Conservation (phyloP, 2,888 invertebrate species). For the Papilio demoleus region DNA sequence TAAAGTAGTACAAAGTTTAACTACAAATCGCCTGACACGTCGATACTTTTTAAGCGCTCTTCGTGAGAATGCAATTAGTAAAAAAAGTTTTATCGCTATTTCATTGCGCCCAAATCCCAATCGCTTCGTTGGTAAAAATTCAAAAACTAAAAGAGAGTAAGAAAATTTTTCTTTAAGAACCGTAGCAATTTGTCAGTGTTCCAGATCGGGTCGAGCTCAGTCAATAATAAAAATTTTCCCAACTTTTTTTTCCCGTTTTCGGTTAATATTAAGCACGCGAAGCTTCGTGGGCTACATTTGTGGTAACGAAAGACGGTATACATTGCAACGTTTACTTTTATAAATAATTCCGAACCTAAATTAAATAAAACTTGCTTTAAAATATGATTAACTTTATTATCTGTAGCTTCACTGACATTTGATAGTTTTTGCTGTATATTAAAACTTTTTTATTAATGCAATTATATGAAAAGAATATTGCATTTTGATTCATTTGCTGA, state of each 20-base stretch:
- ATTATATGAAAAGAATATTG: not conserved
- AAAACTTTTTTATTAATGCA: constrained; percentile 1
- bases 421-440: not conserved
- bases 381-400: constrained; percentile 8
- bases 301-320: constrained; percentile 62
- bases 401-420: not conserved
- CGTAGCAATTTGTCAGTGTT: constrained; percentile 78
- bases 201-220: constrained; percentile 71
- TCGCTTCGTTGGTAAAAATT: constrained; percentile 50
- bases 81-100: constrained; percentile 56
- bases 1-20: constrained; percentile 42
- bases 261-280: constrained; percentile 77
- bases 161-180: constrained; percentile 67
- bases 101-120: constrained; percentile 53
- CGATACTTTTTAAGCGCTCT: constrained; percentile 57
- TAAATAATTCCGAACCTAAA: constrained; percentile 68
- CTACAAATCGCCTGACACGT: constrained; percentile 59
- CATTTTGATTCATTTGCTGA: not conserved
- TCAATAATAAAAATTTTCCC: constrained; percentile 75
- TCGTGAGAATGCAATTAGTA: constrained; percentile 62
- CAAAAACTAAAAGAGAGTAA: constrained; percentile 56
- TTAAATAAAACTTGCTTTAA: constrained; percentile 52
- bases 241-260: constrained; percentile 71
- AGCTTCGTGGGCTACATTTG: constrained; percentile 63
- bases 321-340: constrained; percentile 70